Evolutionary conservation across 53 echinoderm and acorn worm genomes (phyloP).

Genomic region (Pentamera pediparva): DNA sequence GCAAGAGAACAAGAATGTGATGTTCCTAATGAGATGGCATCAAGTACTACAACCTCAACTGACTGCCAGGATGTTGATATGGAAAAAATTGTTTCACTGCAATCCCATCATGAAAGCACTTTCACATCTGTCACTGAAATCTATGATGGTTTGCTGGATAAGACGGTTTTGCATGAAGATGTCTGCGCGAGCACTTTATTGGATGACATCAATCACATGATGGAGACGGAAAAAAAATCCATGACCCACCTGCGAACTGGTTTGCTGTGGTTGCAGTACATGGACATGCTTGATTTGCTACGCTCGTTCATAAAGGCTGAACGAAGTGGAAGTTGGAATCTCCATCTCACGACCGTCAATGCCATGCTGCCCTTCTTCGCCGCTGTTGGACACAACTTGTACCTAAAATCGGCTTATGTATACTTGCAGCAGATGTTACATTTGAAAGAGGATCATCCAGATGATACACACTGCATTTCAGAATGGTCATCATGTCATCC

Average conservation of each 20-base stretch:
- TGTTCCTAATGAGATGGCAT: too few species aligned
- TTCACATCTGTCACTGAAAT: too few species aligned
- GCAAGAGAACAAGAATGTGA: too few species aligned
- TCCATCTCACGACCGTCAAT: conserved; percentile 15
- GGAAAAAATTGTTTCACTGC: too few species aligned
- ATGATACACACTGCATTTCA: background rate
- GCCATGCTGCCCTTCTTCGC: conserved; percentile 33
- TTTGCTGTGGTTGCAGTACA: conserved; percentile 33
- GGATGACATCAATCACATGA: background rate
- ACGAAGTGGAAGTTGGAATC: conserved; percentile 38
- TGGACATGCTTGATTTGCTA: conserved; percentile 40
- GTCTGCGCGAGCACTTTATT: background rate
- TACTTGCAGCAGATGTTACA: conserved; percentile 25
- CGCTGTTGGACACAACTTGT: conserved; percentile 39
- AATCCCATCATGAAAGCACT: too few species aligned
- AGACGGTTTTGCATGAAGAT: conserved; percentile 15
- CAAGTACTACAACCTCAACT: too few species aligned
- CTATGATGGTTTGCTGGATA: conserved; percentile 15
- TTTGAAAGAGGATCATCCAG: conserved; percentile 15
- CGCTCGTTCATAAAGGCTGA: conserved; percentile 26
- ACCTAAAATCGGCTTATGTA: conserved; percentile 17
- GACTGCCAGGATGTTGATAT: too few species aligned
- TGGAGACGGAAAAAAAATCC: conserved; percentile 8
- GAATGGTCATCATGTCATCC: conserved; percentile 16
- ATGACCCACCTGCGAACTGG: background rate